Base-by-base conservation (phyloP, 30 jellyfish, hydroid and myxozoan species). In the Aurelia aurita complex sp. Pacific region DNA sequence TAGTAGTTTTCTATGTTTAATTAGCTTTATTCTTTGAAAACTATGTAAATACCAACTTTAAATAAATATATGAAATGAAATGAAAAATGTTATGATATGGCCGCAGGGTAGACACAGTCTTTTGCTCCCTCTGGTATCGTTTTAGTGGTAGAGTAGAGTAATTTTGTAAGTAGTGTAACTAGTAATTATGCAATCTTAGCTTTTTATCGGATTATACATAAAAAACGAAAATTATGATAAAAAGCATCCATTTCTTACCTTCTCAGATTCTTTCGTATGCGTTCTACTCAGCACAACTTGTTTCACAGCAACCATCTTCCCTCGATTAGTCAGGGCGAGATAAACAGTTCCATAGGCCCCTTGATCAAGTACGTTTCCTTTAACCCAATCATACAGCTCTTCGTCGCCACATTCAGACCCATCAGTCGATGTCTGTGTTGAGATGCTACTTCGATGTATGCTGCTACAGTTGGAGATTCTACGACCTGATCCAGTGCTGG, bases 281-380 rank as follows among this genome's bases (percentile, higher is more conserved):
- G 83, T 29, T 34, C 76, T 73, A 67, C 55, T 73, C 32, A 91
- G 81, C 40, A 76, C 89, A 13, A 92, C 97, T 84, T 92, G 96
- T 73, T 92, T 92, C 55, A 92, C 98, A 69, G 98, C 98, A 2
- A 92, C 88, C 86, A 92, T 64, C 71, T 84, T 90, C 51, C 96
- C 98, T 43, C 86, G 76, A 79, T 61, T 68, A 10, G 98, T 86
- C 86, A 92, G 65, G 32, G 89, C 98, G 53, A 50, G 94, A 78
- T 92, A 92, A 10, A 92, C 98, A 19, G 81, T 62, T 7, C 98
- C 96, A 57, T 80, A 76, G 5, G 96, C 96, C 16, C 97, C 97
- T 59, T 72, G 76, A 69, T 75, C 96, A 13, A 85, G 63, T 18
- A 84, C 67, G 34, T 81, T 40, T 5, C 95, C 97, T 55, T 71